Evolutionary conservation across 2,888 invertebrate species (phyloP).

Genomic region (Tinea trinotella): DNA sequence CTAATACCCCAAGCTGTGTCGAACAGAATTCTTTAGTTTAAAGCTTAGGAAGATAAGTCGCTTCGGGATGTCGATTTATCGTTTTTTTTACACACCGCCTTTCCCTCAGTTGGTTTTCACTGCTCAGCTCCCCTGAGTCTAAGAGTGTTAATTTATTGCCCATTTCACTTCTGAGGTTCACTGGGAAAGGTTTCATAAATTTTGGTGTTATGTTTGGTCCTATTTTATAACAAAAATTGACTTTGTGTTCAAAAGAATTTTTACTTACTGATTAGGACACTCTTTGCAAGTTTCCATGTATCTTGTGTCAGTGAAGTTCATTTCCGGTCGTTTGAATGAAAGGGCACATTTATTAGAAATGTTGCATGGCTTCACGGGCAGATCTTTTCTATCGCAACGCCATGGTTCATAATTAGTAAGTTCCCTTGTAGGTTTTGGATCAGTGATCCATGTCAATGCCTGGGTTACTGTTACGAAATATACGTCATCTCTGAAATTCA

Average conservation of each 20-base stretch:
- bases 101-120: constrained; percentile 1
- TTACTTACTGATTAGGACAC: constrained; percentile 80
- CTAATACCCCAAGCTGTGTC: background rate
- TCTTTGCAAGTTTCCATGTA: constrained; percentile 91
- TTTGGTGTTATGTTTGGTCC: background rate
- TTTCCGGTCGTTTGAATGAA: constrained; percentile 81
- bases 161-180: background rate
- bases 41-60: background rate
- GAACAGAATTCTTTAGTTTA: constrained; percentile 1
- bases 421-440: constrained; percentile 80
- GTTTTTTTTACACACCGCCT: background rate
- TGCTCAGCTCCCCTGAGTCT: constrained; percentile 6
- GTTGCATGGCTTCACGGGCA: constrained; percentile 84
- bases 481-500: constrained; percentile 82
- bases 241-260: background rate
- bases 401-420: constrained; percentile 84
- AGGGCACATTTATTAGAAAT: constrained; percentile 88
- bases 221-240: background rate
- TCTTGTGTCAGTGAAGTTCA: constrained; percentile 84
- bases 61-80: constrained; percentile 2
- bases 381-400: constrained; percentile 82
- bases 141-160: constrained; percentile 4
- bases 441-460: constrained; percentile 92
- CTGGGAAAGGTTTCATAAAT: background rate
- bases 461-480: constrained; percentile 91